Base-by-base conservation (phyloP, 2,797 vertebrate species). In the Onychomys leucogaster region DNA sequence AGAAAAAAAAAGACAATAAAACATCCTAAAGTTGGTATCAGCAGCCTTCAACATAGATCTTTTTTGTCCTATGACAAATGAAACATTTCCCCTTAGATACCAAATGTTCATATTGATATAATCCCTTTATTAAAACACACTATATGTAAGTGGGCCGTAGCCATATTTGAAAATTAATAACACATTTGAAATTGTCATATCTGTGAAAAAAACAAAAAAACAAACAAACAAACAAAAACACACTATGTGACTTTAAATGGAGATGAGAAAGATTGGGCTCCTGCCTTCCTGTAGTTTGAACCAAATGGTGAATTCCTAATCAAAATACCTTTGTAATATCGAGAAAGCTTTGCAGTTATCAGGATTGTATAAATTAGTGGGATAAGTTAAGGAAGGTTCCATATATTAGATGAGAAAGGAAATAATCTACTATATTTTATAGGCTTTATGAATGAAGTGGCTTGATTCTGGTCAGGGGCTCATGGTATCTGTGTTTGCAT, bases 291-390 rank as follows among this genome's bases (percentile, higher is more conserved):
- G 1, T 52, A 37, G 2, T 71, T 92, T 92, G 23, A 1, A 75
- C 69, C 67, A 46, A 59, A 5, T 89, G 57, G 14, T 55, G 16
- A 87, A 55, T 96, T 92, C 25, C 34, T 82, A 94, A 78, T 17
- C 32, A 82, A 55, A 89, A 69, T 27, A 61, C 11, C 10, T 29
- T 95, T 81, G 88, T 34, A 94, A 61, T 91, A n/a, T 61, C 96
- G 89, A 75, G 25, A 90, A 88, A 49, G 10, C 43, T 91, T 89
- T 84, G n/a, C n/a, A 76, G 55, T 92, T 84, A 34, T 84, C 49
- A 85, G 12, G 34, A 76, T 76, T 77, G 0, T 84, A 0, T 87
- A 91, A 81, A 49, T n/a, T 85, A 46, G 61, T 21, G 71, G 29
- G 34, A 78, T 23, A 85, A 88, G 65, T 93, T 91, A n/a, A 94